These are phyloP conservation scores for Australoheros scitulus DNA, from an alignment of 2,113 vertebrate species.

Conservation along the genomic window DNA sequence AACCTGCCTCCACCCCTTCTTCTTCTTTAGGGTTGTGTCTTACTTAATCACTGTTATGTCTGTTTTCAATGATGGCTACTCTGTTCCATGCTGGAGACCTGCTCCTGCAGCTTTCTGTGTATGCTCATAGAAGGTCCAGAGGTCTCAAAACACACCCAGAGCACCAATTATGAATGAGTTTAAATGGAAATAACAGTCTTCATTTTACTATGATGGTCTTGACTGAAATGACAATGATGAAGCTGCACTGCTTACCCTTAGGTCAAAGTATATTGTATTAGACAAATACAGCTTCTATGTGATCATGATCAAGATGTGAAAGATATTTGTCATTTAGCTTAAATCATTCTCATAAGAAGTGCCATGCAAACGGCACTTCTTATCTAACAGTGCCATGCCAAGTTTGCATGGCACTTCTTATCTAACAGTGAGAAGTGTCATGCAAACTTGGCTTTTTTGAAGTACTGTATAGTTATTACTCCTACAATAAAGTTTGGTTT, in stretches of 20 bases:
- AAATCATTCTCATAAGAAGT: background rate
- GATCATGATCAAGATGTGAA: background rate
- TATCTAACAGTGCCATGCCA: no score
- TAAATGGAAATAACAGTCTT: background rate
- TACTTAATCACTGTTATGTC: background rate
- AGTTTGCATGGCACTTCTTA: no score
- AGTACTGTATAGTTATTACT: background rate
- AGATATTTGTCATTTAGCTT: background rate
- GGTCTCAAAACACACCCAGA: background rate
- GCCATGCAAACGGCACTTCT: background rate
- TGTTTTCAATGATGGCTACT: background rate
- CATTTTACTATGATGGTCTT: background rate
- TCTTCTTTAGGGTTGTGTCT: background rate
- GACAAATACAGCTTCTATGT: background rate
- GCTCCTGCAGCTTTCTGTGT: background rate
- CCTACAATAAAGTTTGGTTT: background rate
- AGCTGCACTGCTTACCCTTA: background rate
- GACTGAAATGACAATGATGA: constrained; percentile 3
- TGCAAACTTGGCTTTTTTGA: background rate
- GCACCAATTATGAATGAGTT: background rate
- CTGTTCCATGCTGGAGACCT: background rate
- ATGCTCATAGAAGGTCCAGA: background rate
- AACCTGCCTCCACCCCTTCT: background rate
- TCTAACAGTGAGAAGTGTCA: background rate
- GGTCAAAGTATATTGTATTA: background rate